Base-by-base conservation (phyloP, 1,140 invertebrate species). In the Penaeus indicus region DNA sequence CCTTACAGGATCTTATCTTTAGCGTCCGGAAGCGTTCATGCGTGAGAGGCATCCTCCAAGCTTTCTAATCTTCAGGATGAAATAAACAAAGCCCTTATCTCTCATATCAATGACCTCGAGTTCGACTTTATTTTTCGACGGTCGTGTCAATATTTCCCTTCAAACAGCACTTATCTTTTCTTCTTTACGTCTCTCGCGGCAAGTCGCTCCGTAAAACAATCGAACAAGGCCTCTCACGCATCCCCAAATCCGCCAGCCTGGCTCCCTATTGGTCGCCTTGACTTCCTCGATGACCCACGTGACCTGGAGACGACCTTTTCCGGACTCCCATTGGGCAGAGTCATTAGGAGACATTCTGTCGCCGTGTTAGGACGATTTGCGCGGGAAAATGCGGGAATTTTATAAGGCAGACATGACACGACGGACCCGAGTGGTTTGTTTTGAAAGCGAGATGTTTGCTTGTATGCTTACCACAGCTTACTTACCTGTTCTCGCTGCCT, bases 181-280 rank as follows among this genome's bases (percentile, higher is more conserved):
- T 47, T 47, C 47, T 47, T 47, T 47, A 47, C 47, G 47, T 47
- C 47, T 13, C 47, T 47, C 47, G 47, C 4, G 7, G 47, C 47
- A 13, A 47, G 47, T 7, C 47, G 47, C 47, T 47, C 47, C 47
- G 47, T 47, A 47, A 47, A 47, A 47, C 47, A 47, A 47, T 47
- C 47, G 47, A 47, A 47, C 47, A 47, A 42, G 27, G 75, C 18
- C 75, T 78, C 75, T 78, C 75, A 78, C 32, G 75, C 18, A 42
- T 38, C 75, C 38, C n/a, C 19, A 78, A 42, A 38, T 47, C 32
- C 38, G 38, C 54, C 54, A 78, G 54, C 32, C 54, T n/a, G 75
- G 75, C 75, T 78, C 13, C 75, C 75, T 78, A 78, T 78, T 78
- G 75, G 75, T 78, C 75, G 75, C 75, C 75, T 78, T 78, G 75